A percentile compares a stretch with the other conserved stretches of the same genome.
Evolutionary conservation across 2,797 vertebrate species (phyloP).

Genomic region (Ptychobarbus kaznakovi): DNA sequence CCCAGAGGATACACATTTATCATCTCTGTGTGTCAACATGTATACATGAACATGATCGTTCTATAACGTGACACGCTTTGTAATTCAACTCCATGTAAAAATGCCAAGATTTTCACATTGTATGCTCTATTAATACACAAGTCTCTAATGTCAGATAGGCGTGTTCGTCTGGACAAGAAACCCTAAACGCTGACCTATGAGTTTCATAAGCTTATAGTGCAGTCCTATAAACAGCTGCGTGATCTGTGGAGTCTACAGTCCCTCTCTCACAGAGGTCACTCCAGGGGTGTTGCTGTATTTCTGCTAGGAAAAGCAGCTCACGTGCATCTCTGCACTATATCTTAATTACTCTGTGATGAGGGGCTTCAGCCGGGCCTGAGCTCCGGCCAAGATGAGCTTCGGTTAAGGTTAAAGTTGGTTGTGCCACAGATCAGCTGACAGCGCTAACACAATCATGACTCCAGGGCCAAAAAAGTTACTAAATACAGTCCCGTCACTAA

Average conservation of each 20-base stretch:
- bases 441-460: constrained; percentile 13
- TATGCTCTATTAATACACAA: neutral
- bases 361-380: neutral
- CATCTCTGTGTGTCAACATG: neutral
- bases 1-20: neutral
- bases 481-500: constrained; percentile 24
- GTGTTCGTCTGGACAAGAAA: constrained; percentile 17
- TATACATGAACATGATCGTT: neutral
- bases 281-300: neutral
- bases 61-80: neutral
- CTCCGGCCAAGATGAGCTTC: constrained; percentile 8
- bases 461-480: constrained; percentile 3
- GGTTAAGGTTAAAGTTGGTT: constrained; percentile 28
- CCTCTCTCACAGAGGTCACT: constrained; percentile 15
- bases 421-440: constrained; percentile 41
- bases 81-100: neutral
- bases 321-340: neutral
- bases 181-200: constrained; percentile 5
- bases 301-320: neutral
- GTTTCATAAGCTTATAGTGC: constrained; percentile 26
- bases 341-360: constrained; percentile 22
- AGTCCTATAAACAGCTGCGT: constrained; percentile 32
- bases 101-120: constrained; percentile 19
- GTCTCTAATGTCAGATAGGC: constrained; percentile 4
- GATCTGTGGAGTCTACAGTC: constrained; percentile 38